These are phyloP conservation scores for Melieria picta DNA, from an alignment of 2,888 invertebrate species.

Conservation along the genomic window DNA sequence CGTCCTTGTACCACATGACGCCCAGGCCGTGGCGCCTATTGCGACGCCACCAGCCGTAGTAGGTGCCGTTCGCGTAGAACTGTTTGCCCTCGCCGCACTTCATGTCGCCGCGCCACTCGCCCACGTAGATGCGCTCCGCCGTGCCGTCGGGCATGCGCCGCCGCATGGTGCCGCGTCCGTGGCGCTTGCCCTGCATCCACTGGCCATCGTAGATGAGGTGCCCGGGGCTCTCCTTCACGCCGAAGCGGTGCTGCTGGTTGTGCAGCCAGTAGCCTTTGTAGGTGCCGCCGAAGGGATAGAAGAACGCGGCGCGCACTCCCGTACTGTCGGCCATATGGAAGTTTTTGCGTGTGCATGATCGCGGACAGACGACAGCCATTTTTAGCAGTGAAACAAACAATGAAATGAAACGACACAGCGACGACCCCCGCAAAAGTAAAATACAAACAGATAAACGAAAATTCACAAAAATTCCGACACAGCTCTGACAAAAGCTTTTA, in stretches of 20 bases:
- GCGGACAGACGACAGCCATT: constrained; percentile 26
- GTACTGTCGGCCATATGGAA: constrained; percentile 44
- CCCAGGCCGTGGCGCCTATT: constrained; percentile 60
- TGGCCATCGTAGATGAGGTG: constrained; percentile 60
- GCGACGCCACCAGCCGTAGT: constrained; percentile 59
- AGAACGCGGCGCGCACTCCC: constrained; percentile 53
- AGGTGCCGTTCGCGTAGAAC: constrained; percentile 57
- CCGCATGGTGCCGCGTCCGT: constrained; percentile 59
- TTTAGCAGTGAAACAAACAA: background rate
- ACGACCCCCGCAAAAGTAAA: too few species aligned
- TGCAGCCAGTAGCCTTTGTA: constrained; percentile 57
- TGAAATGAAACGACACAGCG: too few species aligned
- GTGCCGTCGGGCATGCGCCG: constrained; percentile 51
- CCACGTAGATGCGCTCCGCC: constrained; percentile 55
- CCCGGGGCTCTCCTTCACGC: constrained; percentile 50
- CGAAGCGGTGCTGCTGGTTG: constrained; percentile 55
- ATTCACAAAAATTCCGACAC: too few species aligned
- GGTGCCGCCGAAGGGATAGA: constrained; percentile 52
- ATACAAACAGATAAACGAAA: too few species aligned
- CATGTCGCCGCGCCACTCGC: constrained; percentile 57
- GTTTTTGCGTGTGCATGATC: constrained; percentile 38
- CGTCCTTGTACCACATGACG: constrained; percentile 60
- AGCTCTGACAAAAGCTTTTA: too few species aligned
- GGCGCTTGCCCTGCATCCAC: constrained; percentile 56
- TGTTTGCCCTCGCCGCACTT: constrained; percentile 64